phyloP scores from a whole-genome alignment of 2,113 vertebrate genomes.

The Eidolon helvum region DNA sequence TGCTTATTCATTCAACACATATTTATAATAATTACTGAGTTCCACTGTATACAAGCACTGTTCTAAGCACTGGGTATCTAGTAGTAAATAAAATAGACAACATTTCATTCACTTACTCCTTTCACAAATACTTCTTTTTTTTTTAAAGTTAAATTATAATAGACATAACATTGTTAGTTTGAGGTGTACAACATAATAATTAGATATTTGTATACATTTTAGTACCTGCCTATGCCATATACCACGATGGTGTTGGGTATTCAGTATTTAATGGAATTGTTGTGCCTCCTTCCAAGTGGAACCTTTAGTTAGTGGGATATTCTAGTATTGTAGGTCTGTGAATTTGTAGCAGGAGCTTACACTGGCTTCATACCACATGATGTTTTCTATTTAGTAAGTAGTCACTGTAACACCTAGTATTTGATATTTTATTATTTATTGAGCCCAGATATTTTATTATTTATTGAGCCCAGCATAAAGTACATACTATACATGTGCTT shows the following conservation, averaged over 20 bases:
- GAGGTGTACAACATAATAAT: not conserved
- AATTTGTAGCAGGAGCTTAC: not conserved
- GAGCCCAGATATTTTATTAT: slow-evolving; percentile 76
- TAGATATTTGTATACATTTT: not conserved
- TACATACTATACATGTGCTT: slow-evolving; percentile 79
- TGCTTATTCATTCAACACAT: not conserved
- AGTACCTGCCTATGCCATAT: not conserved
- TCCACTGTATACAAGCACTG: not conserved
- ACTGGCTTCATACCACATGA: not conserved
- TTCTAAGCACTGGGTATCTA: not conserved
- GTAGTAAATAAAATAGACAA: not conserved
- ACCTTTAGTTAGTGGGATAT: not conserved
- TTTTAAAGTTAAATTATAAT: not conserved
- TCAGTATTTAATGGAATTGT: not conserved
- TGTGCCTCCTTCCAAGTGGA: too few relatives aligned
- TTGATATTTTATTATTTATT: slow-evolving; percentile 82
- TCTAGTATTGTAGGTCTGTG: not conserved
- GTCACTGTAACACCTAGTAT: slow-evolving; percentile 49
- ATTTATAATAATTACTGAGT: not conserved
- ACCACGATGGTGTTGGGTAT: not conserved
- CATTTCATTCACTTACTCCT: not conserved
- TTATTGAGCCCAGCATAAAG: slow-evolving; percentile 81
- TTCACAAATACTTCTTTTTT: not conserved
- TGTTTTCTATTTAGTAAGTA: slow-evolving; percentile 42
- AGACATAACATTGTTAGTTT: not conserved